These are phyloP conservation scores for Charanyca ferruginea DNA, from an alignment of 2,888 invertebrate species.

Conservation along the genomic window DNA sequence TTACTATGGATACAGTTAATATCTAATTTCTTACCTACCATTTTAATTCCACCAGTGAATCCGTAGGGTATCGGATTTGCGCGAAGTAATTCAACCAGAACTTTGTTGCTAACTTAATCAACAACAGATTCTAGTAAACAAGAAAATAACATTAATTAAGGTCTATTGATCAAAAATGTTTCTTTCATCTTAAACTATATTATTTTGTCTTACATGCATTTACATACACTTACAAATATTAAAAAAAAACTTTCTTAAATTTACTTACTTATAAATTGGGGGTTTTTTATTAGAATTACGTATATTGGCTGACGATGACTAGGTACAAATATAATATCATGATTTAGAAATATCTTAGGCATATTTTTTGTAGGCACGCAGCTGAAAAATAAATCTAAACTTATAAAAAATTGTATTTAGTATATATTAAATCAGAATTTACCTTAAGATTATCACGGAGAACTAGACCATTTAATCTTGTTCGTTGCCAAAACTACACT, in stretches of 20 bases:
- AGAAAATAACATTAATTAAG: conserved; percentile 9
- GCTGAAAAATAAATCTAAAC: too few species aligned
- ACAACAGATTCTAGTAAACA: conserved; percentile 19
- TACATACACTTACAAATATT: too few species aligned
- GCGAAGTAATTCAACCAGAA: conserved; percentile 18
- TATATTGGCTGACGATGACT: background rate
- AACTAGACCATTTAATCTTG: background rate
- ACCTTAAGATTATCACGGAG: background rate
- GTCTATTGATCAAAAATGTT: conserved; percentile 9
- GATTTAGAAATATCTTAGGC: too few species aligned
- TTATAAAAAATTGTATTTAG: too few species aligned
- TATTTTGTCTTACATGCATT: background rate
- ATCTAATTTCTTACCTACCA: background rate
- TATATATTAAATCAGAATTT: too few species aligned
- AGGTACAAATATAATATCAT: too few species aligned
- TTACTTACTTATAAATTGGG: too few species aligned
- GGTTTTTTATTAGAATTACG: background rate
- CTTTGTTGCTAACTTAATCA: conserved; percentile 16
- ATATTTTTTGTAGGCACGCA: too few species aligned
- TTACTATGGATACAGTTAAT: too few species aligned
- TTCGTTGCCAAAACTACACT: conserved; percentile 13
- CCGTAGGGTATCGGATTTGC: conserved; percentile 1
- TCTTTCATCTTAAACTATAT: background rate
- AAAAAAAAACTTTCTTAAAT: too few species aligned
- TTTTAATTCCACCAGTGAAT: conserved; percentile 20